Evolutionary conservation across 30 jellyfish, hydroid and myxozoan species (phyloP), one percentile per base, ranked within the genome.

Genomic region (Haliclystus octoradiatus): DNA sequence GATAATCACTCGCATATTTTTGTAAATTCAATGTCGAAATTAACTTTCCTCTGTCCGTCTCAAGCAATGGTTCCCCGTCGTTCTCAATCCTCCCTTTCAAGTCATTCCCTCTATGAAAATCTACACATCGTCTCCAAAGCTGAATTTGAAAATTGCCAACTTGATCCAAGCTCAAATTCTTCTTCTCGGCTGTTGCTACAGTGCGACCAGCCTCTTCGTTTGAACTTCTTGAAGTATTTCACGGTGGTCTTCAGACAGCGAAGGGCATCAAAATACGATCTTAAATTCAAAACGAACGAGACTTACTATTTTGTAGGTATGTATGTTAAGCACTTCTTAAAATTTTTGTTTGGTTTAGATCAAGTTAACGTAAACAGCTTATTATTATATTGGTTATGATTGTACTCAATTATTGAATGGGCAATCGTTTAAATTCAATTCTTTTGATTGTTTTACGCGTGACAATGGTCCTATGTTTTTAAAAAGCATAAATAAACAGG

Each of bases 231-330:
- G 22, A 82, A 73, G 31, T 82, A 13, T 52, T 77, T 62, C 65
- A 33, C 30, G 33, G 47, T 66, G 9, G 34, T 32, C 14, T 65
- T 82, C 67, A 7, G 57, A 40, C 57, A 40, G 49, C 32, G 46
- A 24, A 0, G 31, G 50, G 65, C 68, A 35, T 69, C 83, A 71
- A 66, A 63, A 2, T 5, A 34, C 47, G 86, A 79, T 9, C 65
- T 80, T 76, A 35, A 50, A 5, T 73, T 72, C 49, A 29, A 1
- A 52, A 74, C 78, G 12, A 70, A 70, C 49, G 33, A 66, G 15
- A 82, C 94, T 0, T 82, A 82, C 32, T 82, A 73, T 77, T 74
- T 82, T 32, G 69, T 82, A 13, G 75, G 94, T 82, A 66, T 73
- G 94, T 72, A 4, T 15, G 4, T 15, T 31, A 28, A 3, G 24